A percentile compares a stretch with the other conserved stretches of the same genome.
Conservation (phyloP, 2,113 vertebrate species). For the Bubo scandiacus region DNA sequence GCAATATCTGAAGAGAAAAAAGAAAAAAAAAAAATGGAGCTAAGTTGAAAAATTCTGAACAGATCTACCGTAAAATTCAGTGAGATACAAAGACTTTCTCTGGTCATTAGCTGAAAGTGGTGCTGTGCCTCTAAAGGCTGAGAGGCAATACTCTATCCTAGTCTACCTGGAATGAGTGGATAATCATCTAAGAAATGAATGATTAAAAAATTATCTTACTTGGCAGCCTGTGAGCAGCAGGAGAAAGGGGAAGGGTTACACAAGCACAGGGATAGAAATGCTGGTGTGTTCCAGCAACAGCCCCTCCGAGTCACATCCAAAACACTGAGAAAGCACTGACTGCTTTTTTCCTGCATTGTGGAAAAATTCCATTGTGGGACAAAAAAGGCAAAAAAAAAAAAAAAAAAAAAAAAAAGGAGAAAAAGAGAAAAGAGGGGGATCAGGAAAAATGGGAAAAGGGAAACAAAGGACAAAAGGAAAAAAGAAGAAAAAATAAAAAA, state of each 20-base stretch:
- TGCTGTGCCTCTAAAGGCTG: neutral
- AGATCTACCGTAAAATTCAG: neutral
- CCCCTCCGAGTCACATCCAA: rapidly evolving
- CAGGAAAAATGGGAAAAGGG: no score
- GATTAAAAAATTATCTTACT: neutral
- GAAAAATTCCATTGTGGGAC: neutral
- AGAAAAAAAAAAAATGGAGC: neutral
- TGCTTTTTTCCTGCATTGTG: neutral
- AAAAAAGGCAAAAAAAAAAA: neutral
- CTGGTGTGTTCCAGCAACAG: rapidly evolving
- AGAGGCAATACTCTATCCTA: neutral
- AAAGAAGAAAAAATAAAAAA: no score
- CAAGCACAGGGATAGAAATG: neutral
- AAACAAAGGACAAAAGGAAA: no score
- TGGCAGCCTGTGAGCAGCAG: neutral
- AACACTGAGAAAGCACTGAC: neutral
- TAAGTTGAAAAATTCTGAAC: neutral
- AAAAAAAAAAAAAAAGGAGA: neutral
- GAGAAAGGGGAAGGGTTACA: neutral
- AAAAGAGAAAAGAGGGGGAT: no score
- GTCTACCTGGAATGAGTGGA: neutral
- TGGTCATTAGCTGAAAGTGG: neutral
- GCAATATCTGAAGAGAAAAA: neutral
- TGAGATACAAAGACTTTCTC: neutral
- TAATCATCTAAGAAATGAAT: neutral